phyloP scores from a whole-genome alignment of 2,888 invertebrate species.

The Ophioninae sp. region DNA sequence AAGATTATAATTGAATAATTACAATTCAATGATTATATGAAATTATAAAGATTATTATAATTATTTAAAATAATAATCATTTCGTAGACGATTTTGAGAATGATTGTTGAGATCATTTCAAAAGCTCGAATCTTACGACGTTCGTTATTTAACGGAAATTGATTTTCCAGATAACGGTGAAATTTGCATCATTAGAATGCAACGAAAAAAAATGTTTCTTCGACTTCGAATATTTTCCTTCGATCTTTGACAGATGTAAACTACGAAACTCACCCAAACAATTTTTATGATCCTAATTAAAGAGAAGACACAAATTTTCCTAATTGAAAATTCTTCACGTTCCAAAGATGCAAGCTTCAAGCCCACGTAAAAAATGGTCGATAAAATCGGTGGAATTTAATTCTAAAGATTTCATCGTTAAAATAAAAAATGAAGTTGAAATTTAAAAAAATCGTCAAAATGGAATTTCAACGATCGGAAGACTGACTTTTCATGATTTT shows the following conservation, averaged over 20 bases:
- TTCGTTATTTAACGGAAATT: neutral
- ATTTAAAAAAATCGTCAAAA: neutral
- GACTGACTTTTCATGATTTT: slow-evolving; percentile 1
- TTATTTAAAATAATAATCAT: too few species aligned
- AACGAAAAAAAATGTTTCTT: neutral
- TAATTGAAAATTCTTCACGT: too few species aligned
- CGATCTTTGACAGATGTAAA: neutral
- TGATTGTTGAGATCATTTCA: too few species aligned
- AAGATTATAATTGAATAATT: too few species aligned
- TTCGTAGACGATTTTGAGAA: too few species aligned
- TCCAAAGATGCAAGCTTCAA: too few species aligned
- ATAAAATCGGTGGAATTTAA: neutral
- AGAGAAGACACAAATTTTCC: too few species aligned
- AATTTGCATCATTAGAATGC: neutral
- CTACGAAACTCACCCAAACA: neutral
- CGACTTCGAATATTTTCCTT: neutral
- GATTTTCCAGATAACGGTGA: neutral
- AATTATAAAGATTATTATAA: too few species aligned
- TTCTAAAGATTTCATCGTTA: neutral
- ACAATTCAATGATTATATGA: too few species aligned
- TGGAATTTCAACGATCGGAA: neutral
- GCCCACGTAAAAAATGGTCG: too few species aligned
- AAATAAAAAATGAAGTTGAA: too few species aligned
- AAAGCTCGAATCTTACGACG: neutral
- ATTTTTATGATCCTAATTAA: neutral